A percentile compares a stretch with the other conserved stretches of the same genome.
Conservation (phyloP, 2,113 vertebrate species). For the Miniopterus natalensis region DNA sequence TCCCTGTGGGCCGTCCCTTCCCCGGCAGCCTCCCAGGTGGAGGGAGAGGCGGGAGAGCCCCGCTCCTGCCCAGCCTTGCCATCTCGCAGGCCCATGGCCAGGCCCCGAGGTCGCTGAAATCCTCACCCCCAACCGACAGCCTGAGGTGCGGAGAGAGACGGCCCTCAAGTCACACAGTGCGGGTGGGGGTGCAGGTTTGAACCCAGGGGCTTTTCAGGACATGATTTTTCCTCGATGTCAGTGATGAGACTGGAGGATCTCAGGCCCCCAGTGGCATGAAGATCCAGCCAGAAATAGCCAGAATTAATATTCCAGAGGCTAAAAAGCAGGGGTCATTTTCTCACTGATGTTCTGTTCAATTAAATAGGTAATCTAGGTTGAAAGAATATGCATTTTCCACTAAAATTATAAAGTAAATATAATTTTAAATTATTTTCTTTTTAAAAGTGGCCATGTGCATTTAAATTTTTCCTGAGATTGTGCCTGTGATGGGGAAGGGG, state of each 20-base stretch:
- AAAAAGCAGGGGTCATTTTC: not conserved
- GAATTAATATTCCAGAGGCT: not conserved
- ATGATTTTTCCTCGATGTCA: not conserved
- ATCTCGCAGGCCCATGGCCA: not conserved
- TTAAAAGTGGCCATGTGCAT: not conserved
- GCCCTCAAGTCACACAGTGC: not conserved
- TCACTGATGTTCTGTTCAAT: not conserved
- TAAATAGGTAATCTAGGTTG: not conserved
- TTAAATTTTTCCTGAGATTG: not conserved
- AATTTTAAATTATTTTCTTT: not conserved
- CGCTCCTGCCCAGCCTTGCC: not conserved
- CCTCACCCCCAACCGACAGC: not conserved
- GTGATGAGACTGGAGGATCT: not conserved
- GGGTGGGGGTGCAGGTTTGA: not conserved
- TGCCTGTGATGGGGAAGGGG: not conserved
- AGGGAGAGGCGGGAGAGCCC: not conserved
- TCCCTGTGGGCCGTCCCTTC: not conserved
- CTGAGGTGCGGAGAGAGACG: not conserved
- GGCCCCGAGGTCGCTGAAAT: not conserved
- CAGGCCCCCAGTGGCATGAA: not conserved
- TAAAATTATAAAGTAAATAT: constrained; percentile 10
- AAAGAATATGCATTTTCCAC: not conserved
- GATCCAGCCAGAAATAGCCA: not conserved
- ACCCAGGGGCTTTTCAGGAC: not conserved
- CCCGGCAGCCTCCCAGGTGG: not conserved